A percentile compares a stretch with the other conserved stretches of the same genome.
Conservation (phyloP, 2,113 vertebrate species). For the Himantopus leucocephalus region DNA sequence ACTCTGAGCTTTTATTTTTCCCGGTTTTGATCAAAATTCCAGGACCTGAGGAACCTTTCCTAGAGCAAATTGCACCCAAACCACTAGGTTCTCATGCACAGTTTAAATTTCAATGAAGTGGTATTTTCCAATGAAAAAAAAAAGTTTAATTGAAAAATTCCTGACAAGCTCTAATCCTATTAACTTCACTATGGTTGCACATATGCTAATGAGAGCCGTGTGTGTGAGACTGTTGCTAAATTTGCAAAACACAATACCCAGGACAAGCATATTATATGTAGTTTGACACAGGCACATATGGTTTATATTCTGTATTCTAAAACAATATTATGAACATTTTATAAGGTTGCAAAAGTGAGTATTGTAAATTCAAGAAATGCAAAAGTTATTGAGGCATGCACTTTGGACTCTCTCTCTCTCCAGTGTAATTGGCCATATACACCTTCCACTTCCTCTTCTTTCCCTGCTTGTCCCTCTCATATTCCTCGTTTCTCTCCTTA, state of each 20-base stretch:
- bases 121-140: constrained; percentile 48
- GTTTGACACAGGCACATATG: constrained; percentile 62
- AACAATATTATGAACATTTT: constrained; percentile 63
- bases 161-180: constrained; percentile 68
- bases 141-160: constrained; percentile 69
- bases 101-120: constrained; percentile 60
- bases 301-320: constrained; percentile 61
- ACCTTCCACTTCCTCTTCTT: constrained; percentile 33
- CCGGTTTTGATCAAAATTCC: constrained; percentile 27
- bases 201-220: constrained; percentile 65
- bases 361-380: constrained; percentile 66
- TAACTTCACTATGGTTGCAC: constrained; percentile 55
- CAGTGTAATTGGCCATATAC: constrained; percentile 26
- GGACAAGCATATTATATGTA: constrained; percentile 56
- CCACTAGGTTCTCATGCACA: constrained; percentile 8
- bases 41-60: constrained; percentile 11
- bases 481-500: neutral
- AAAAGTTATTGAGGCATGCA: constrained; percentile 57
- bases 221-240: constrained; percentile 58
- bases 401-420: constrained; percentile 34
- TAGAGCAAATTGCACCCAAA: constrained; percentile 20
- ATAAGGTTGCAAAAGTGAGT: constrained; percentile 61
- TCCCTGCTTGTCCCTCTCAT: neutral
- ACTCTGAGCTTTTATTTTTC: neutral
- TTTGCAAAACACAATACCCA: constrained; percentile 67